Evolutionary conservation across 2,113 vertebrate species (phyloP).

Genomic region (Oncorhynchus mykiss): DNA sequence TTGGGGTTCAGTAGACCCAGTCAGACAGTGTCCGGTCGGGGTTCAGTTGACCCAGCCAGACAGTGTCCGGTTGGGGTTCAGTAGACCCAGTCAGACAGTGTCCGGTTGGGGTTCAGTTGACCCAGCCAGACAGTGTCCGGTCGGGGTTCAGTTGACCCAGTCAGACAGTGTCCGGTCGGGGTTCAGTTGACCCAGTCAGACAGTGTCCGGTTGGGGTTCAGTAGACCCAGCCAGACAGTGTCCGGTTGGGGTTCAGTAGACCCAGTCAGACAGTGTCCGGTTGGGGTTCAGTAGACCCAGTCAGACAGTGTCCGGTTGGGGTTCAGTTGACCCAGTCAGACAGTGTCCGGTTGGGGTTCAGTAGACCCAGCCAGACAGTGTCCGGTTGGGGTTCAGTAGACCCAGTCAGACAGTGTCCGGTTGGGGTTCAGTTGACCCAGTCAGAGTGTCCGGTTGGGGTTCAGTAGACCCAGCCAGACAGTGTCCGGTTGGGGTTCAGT

Average conservation of each 20-base stretch:
- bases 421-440: slow-evolving; percentile 10
- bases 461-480: too few species aligned
- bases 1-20: not conserved
- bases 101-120: not conserved
- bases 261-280: slow-evolving; percentile 1
- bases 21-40: not conserved
- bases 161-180: slow-evolving; percentile 1
- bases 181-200: slow-evolving; percentile 88
- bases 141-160: too few species aligned
- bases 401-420: slow-evolving; percentile 5
- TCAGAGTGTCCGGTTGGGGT: too few species aligned
- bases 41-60: slow-evolving; percentile 14
- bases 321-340: slow-evolving; percentile 13
- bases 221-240: slow-evolving; percentile 16
- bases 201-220: too few species aligned
- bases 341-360: too few species aligned
- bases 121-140: slow-evolving; percentile 5
- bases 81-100: slow-evolving; percentile 16
- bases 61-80: too few species aligned
- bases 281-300: slow-evolving; percentile 3
- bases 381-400: not conserved
- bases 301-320: not conserved
- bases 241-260: not conserved
- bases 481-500: too few species aligned
- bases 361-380: slow-evolving; percentile 83